Conservation (phyloP, 2,888 invertebrate species). For the Cephus nigrinus region DNA sequence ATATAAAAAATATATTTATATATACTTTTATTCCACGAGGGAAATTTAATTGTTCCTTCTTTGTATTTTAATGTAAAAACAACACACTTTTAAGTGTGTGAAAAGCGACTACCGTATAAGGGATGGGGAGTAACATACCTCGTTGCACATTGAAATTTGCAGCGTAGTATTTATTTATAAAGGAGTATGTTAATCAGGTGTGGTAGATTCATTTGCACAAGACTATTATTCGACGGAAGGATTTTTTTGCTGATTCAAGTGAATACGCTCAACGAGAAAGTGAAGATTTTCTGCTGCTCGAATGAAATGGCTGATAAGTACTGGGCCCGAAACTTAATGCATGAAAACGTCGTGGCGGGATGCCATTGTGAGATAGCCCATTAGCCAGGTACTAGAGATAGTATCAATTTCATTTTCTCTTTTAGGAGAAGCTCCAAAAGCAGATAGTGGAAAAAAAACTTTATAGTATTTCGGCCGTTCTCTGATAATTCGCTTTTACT, state of each 20-base stretch:
- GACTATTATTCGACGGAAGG: too few species aligned
- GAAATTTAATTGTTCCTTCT: too few species aligned
- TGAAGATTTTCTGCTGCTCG: background rate
- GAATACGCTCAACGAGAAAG: background rate
- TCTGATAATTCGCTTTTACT: background rate
- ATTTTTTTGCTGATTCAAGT: background rate
- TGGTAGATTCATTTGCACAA: background rate
- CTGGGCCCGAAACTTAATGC: background rate
- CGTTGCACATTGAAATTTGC: too few species aligned
- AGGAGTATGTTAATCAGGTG: background rate
- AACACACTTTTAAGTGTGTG: too few species aligned
- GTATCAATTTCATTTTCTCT: constrained; percentile 11
- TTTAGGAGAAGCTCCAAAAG: background rate
- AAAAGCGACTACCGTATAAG: too few species aligned
- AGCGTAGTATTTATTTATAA: too few species aligned
- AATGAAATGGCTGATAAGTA: background rate
- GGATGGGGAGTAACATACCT: too few species aligned
- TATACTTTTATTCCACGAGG: too few species aligned
- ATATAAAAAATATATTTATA: too few species aligned
- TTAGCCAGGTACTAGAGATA: constrained; percentile 3
- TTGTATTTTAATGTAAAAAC: too few species aligned
- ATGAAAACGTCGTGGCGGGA: background rate
- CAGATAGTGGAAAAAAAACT: background rate
- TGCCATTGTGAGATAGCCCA: background rate
- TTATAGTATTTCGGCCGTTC: background rate